Evolutionary conservation across 2,797 vertebrate genomes (phyloP), one percentile per base, ranked within the genome.

Genomic region (Bufotes viridis): DNA sequence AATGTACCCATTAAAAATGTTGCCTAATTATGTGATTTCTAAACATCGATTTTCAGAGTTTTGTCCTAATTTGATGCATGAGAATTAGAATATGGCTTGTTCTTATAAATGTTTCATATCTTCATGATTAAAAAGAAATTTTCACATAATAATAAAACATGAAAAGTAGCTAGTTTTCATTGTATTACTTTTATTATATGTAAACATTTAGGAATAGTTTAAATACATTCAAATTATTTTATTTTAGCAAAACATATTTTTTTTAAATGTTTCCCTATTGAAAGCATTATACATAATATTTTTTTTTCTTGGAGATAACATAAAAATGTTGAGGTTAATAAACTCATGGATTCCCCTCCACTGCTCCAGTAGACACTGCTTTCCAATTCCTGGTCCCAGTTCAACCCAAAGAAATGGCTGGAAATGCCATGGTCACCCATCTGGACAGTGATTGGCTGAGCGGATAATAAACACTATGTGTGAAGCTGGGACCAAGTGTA

Each of bases 1-100:
- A 74, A 42, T 22, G 42, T 60, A 63, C 67, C 84, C 67, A 81
- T 85, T 88, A 84, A 83, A 78, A 88, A 58, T 79, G 49, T 67
- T 63, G 74, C 74, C 26, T 88, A 60, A 84, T 84, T 84, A 42
- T 42, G 24, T 60, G 11, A 88, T 51, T 82, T 87, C 20, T 69
- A 17, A 75, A 49, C 58, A 20, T 34, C 76, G 12, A 84, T 75
- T 17, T 61, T 75, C 55, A 60, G 15, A 26, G 0, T 10, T 22
- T 15, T n/a, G 20, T 84, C 55, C 69, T 49, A 10, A n/a, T 24
- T 24, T 11, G 29, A 84, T 60, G 29, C 29, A 79, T 79, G 53
- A 61, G 34, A 80, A 80, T 34, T 26, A 80, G 20, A 81, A 20
- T 10, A 63, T 42, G 20, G 20, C 22, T 42, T 61, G 3, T 81